Evolutionary conservation across 2,113 vertebrate species (phyloP).

Genomic region (Leptobrachium ailaonicum): DNA sequence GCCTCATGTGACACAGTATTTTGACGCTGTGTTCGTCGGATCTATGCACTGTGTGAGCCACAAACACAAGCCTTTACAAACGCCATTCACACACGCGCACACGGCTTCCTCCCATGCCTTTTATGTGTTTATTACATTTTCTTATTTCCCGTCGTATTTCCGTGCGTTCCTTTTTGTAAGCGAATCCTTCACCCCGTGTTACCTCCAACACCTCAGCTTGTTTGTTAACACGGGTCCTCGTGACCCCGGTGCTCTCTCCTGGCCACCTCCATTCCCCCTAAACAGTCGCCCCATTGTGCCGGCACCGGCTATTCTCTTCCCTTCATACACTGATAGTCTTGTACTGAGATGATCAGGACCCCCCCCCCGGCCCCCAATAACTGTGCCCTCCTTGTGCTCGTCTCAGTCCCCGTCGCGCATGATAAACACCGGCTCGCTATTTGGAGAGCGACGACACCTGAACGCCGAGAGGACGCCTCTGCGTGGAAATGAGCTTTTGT

Average conservation of each 20-base stretch:
- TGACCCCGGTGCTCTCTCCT: conserved; percentile 6
- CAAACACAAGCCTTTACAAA: too few relatives aligned
- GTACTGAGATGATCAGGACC: conserved; percentile 31
- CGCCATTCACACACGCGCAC: too few relatives aligned
- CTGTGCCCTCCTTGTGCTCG: conserved; percentile 14
- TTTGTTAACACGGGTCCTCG: conserved; percentile 32
- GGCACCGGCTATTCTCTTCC: conserved; percentile 28
- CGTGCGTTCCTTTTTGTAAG: too few relatives aligned
- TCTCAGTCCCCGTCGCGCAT: conserved; percentile 1
- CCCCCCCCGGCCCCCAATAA: neutral
- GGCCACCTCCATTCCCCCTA: conserved; percentile 10
- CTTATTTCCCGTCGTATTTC: too few relatives aligned
- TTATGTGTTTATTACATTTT: too few relatives aligned
- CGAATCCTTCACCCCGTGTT: neutral
- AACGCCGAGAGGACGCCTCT: neutral
- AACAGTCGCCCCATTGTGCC: conserved; percentile 41
- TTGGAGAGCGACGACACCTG: neutral
- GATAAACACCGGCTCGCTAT: neutral
- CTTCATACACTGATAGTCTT: conserved; percentile 39
- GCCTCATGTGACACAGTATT: too few relatives aligned
- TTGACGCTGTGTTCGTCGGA: too few relatives aligned
- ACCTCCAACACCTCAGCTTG: conserved; percentile 16
- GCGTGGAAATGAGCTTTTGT: neutral
- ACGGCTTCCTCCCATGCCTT: too few relatives aligned
- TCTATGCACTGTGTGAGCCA: too few relatives aligned